Percentiles rank a stretch among this genome's conserved stretches.
Evolutionary conservation across 2,888 invertebrate species (phyloP).

Genomic region (Aethes cnicana): DNA sequence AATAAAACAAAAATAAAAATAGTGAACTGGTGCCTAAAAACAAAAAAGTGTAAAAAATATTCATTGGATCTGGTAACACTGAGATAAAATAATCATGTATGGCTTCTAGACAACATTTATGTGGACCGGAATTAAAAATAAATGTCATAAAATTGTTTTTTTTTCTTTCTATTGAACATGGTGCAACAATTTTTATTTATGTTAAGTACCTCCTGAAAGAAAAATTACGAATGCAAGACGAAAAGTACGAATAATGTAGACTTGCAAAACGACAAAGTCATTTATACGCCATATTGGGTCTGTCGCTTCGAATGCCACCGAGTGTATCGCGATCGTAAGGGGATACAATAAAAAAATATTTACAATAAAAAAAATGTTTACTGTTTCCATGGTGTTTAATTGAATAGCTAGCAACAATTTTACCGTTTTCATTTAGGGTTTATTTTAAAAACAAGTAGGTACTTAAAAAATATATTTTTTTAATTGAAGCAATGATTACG

Average conservation of each 20-base stretch:
- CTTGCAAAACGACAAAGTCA: no score
- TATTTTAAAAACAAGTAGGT: not conserved
- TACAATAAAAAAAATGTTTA: conserved; percentile 82
- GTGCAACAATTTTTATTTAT: no score
- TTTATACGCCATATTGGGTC: conserved; percentile 50
- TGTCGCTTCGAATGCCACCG: conserved; percentile 60
- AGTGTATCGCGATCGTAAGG: conserved; percentile 72
- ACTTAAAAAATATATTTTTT: not conserved
- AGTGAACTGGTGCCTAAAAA: conserved; percentile 14
- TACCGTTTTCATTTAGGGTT: not conserved
- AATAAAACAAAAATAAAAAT: conserved; percentile 38
- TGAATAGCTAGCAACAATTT: conserved; percentile 38
- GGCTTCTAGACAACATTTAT: no score
- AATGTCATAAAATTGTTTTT: no score
- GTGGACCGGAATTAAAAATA: no score
- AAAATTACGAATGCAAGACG: no score
- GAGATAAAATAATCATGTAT: no score
- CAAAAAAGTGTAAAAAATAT: conserved; percentile 10
- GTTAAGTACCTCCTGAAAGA: no score
- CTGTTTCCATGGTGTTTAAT: conserved; percentile 70
- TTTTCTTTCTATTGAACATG: no score
- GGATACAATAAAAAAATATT: conserved; percentile 78
- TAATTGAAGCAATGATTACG: no score
- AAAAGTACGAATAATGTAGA: no score
- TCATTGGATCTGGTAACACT: conserved; percentile 11